Base-by-base conservation (phyloP, 1,140 invertebrate species). In the Aricia agestis region DNA sequence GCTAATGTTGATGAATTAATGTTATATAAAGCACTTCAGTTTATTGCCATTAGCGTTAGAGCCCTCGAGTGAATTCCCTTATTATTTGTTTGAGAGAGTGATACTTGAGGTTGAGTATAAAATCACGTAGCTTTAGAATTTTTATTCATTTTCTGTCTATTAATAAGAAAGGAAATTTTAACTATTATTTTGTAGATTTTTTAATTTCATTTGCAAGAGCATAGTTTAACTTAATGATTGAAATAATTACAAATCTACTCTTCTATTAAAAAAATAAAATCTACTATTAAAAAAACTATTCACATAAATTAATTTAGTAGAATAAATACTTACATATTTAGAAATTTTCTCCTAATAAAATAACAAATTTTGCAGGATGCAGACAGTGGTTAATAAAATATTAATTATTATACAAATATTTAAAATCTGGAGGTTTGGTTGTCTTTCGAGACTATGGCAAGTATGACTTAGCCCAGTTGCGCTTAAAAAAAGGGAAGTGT, bases 391-490 rank as follows among this genome's bases (percentile, higher is more conserved):
- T 4, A 90, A 93, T 45, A 94, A 97, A 79, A 94, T 99, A n/a
- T n/a, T n/a, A n/a, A n/a, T n/a, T n/a, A n/a, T n/a, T n/a, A 41
- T 93, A 95, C 72, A 94, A 93, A 74, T 98, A 97, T 82, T 92
- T 99, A 11, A 98, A 98, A 88, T 98, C 98, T 13, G 98, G 98
- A 66, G 99, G 99, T 6, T 86, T 96, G 66, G 89, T 99, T 15
- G 92, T 99, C 18, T 98, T 99, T 80, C 93, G 99, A 70, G 99
- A 99, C 90, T 99, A 99, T 90, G 99, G 98, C 11, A 93, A 96
- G 76, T 99, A 98, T 89, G 99, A 99, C 92, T 93, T 99, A 85
- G 98, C 98, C 3, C 98, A 99, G 86, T 90, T 99, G n/a, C 92
- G 99, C 74, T 99, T 99, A 87, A 99, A 99, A 90, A 95, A 95